Base-by-base conservation (phyloP, 2,797 vertebrate genomes). In the Sebastiscus tertius region DNA sequence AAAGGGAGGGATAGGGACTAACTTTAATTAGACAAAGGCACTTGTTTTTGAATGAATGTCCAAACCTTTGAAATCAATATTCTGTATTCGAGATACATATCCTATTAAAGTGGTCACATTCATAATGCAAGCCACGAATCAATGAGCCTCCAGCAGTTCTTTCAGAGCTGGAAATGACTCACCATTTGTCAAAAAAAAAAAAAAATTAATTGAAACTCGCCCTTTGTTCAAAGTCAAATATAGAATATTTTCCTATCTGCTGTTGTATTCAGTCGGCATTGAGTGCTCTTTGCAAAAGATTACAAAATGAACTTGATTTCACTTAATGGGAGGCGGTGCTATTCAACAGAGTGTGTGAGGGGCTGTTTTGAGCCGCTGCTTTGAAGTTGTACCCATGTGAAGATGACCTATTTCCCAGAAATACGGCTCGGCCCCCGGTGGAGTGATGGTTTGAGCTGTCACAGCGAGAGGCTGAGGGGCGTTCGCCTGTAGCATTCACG, bases 351-450 rank as follows among this genome's bases (percentile, higher is more conserved):
- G 79, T 64, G 9, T 65, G 18, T 34, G 20, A 1, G 27, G 63
- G 75, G 77, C 61, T 82, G 64, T 80, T 81, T 77, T 42, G 66
- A 86, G 80, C 69, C 31, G 67, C 84, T 34, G 70, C 87, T 92
- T 93, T 94, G 89, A 92, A 92, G 87, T 85, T 58, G 70, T 68
- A 71, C 81, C 67, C 83, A 46, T 81, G 77, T 86, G 80, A 92
- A 82, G 88, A 91, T 92, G 88, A 89, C 89, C 90, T 80, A 92
- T 93, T 94, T 92, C 82, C 69, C 63, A 76, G 80, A 91, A 91
- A 89, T 86, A 69, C 59, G 60, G 75, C 79, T 69, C 22, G 49
- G 80, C 73, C 73, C 18, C 4, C 0, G n/a, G 63, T 75, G 61
- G 77, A 77, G 76, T 63, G 84, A 80, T 77, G 70, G 89, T 76